phyloP scores from a whole-genome alignment of 2,113 vertebrate species.

The Chroicocephalus ridibundus region DNA sequence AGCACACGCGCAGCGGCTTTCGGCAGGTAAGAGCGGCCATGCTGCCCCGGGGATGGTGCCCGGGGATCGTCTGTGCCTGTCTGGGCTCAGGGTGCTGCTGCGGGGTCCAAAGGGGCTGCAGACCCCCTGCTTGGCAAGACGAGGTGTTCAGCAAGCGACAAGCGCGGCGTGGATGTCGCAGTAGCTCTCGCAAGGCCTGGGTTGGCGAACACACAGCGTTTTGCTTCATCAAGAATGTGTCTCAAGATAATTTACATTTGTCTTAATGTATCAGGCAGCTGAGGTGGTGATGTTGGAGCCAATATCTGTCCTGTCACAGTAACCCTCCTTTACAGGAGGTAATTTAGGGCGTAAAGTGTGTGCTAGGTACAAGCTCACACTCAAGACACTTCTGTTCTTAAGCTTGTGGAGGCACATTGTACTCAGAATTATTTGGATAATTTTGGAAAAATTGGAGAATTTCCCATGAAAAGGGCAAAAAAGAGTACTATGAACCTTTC shows the following conservation, averaged over 20 bases:
- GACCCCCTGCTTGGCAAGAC: background rate
- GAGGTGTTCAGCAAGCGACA: background rate
- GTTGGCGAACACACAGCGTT: rapidly evolving
- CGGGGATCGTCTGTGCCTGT: rapidly evolving
- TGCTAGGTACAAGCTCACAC: rapidly evolving
- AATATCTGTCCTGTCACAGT: background rate
- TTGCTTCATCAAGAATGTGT: rapidly evolving
- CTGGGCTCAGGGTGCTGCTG: background rate
- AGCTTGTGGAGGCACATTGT: background rate
- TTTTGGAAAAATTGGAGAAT: background rate
- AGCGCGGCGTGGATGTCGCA: rapidly evolving
- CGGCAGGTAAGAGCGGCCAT: slow-evolving; percentile 81
- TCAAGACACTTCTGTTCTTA: rapidly evolving
- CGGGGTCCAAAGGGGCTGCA: rapidly evolving
- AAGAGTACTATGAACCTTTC: background rate
- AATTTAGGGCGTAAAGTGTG: background rate
- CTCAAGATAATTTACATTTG: background rate
- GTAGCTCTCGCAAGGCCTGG: background rate
- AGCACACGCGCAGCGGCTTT: slow-evolving; percentile 87
- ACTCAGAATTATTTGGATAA: background rate
- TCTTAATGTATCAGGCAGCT: background rate
- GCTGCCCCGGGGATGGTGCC: background rate
- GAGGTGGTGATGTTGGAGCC: background rate
- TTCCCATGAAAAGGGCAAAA: background rate
- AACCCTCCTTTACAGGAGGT: background rate